These are phyloP conservation scores for Hemithea aestivaria DNA, from an alignment of 2,888 invertebrate genomes.

Conservation along the genomic window DNA sequence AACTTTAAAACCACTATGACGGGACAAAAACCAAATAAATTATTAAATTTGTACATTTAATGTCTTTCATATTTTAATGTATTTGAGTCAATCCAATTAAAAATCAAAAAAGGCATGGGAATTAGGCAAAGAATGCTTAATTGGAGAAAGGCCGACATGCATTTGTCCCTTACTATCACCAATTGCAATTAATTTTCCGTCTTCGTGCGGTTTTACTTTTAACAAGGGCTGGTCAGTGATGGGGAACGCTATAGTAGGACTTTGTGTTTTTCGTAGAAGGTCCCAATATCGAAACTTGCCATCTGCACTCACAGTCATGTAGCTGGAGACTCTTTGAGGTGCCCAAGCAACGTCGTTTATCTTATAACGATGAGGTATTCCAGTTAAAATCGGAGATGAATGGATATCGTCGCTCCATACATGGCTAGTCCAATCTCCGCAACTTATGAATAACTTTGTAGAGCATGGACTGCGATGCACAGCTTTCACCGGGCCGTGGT, in stretches of 20 bases:
- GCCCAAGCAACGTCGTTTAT: conserved; percentile 50
- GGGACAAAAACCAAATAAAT: no score
- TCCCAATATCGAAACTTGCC: conserved; percentile 90
- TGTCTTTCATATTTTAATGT: no score
- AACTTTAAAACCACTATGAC: no score
- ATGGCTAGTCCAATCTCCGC: conserved; percentile 81
- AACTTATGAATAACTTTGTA: conserved; percentile 82
- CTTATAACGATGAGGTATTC: conserved; percentile 36
- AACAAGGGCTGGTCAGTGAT: conserved; percentile 73
- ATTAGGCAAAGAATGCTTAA: no score
- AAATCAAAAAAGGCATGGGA: no score
- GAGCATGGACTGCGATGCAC: conserved; percentile 82
- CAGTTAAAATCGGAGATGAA: conserved; percentile 47
- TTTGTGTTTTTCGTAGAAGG: conserved; percentile 83
- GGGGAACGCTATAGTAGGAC: conserved; percentile 82
- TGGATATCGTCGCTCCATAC: conserved; percentile 84
- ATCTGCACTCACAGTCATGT: conserved; percentile 60
- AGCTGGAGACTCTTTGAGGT: conserved; percentile 55
- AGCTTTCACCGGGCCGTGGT: conserved; percentile 78
- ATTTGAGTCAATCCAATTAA: no score
- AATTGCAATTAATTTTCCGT: conserved; percentile 78
- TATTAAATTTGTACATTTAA: no score
- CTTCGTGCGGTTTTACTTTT: conserved; percentile 81
- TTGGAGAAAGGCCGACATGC: no score
- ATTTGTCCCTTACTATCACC: conserved; percentile 84